phyloP scores from a whole-genome alignment of 92 coral and sea anemone species.

The Pocillopora grandis region DNA sequence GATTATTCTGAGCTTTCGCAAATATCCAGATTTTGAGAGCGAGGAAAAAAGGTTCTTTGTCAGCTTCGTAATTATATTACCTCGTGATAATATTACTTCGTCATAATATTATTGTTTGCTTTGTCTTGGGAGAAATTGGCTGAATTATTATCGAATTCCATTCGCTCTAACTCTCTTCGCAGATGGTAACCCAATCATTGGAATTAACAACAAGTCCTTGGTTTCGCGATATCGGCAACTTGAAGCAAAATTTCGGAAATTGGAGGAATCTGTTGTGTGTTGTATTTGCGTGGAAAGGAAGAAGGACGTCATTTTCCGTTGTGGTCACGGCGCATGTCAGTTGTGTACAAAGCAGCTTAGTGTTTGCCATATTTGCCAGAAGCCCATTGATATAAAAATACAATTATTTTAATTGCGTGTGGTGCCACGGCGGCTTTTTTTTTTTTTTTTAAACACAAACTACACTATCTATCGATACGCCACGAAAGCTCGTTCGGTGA shows the following conservation, averaged over 20 bases:
- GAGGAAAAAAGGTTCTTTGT: no score
- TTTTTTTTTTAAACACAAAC: no score
- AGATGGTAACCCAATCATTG: conserved; percentile 43
- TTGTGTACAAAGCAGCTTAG: conserved; percentile 59
- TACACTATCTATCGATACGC: neutral
- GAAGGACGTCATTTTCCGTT: conserved; percentile 63
- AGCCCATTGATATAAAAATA: conserved; percentile 56
- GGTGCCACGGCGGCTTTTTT: neutral
- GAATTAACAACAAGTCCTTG: conserved; percentile 39
- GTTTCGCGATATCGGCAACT: conserved; percentile 33
- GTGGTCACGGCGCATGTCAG: conserved; percentile 72
- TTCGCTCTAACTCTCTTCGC: no score
- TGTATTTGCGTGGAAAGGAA: conserved; percentile 60
- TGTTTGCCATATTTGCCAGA: conserved; percentile 63
- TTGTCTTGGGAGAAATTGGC: no score
- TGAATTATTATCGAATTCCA: no score
- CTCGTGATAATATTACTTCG: no score
- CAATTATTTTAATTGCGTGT: conserved; percentile 31
- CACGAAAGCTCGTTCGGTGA: neutral
- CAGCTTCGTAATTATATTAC: no score
- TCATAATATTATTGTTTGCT: no score
- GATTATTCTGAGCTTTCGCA: no score
- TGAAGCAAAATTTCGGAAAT: conserved; percentile 51
- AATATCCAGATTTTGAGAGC: no score
- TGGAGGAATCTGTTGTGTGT: conserved; percentile 61